Conservation (phyloP, 2,797 vertebrate genomes). For the Remorina albescens region DNA sequence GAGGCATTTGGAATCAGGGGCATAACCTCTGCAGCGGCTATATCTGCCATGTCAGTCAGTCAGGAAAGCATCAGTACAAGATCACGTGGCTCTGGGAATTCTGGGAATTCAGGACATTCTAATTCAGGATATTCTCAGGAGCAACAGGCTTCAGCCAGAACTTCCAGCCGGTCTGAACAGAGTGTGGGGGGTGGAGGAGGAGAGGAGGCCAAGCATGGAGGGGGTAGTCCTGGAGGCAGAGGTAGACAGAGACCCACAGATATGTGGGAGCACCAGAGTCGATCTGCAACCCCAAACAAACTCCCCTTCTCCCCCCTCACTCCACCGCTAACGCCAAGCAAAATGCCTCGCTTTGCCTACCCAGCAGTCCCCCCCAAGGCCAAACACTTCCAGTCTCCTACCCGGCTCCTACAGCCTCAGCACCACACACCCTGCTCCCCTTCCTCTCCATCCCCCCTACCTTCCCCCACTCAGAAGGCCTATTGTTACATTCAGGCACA, state of each 20-base stretch:
- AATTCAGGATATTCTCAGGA: slow-evolving; percentile 81
- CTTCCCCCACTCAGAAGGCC: slow-evolving; percentile 77
- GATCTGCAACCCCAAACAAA: slow-evolving; percentile 49
- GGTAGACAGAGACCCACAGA: slow-evolving; percentile 51
- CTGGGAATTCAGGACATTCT: slow-evolving; percentile 80
- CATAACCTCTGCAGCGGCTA: slow-evolving; percentile 36
- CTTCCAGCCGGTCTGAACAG: slow-evolving; percentile 83
- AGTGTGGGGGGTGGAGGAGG: slow-evolving; percentile 78
- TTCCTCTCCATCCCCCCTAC: slow-evolving; percentile 53
- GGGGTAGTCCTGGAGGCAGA: slow-evolving; percentile 74
- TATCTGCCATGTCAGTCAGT: slow-evolving; percentile 77
- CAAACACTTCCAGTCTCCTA: slow-evolving; percentile 55
- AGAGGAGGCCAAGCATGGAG: slow-evolving; percentile 73
- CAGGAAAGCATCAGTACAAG: slow-evolving; percentile 93
- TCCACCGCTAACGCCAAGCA: slow-evolving; percentile 85
- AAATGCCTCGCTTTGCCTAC: slow-evolving; percentile 85
- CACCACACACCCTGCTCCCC: slow-evolving; percentile 49
- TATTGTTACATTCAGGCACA: slow-evolving; percentile 84
- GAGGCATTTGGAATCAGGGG: slow-evolving; percentile 83
- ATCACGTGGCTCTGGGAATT: slow-evolving; percentile 91
- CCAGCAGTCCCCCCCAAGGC: slow-evolving; percentile 83
- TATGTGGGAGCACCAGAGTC: slow-evolving; percentile 75
- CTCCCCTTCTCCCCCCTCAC: slow-evolving; percentile 67
- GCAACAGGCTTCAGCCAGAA: slow-evolving; percentile 66
- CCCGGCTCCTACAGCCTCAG: slow-evolving; percentile 58